phyloP scores from a whole-genome alignment of 2,797 vertebrate species.

The Naso thynnoides region DNA sequence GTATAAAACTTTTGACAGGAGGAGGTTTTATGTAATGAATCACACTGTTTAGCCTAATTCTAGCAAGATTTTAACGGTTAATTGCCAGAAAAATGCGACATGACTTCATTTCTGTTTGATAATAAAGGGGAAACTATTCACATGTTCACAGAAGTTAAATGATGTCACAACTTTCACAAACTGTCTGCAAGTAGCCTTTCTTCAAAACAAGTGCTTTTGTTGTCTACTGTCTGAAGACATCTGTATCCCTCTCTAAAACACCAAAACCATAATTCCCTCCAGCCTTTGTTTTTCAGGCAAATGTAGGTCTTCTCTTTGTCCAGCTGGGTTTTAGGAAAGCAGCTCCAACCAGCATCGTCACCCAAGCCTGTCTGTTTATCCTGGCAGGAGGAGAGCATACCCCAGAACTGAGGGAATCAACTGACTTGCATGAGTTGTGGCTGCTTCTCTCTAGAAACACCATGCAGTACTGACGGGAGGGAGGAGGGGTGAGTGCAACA shows the following conservation, averaged over 20 bases:
- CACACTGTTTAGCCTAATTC: constrained; percentile 12
- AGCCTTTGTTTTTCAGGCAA: constrained; percentile 61
- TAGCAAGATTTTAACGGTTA: not conserved
- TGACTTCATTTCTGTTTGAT: constrained; percentile 21
- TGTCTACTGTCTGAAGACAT: constrained; percentile 44
- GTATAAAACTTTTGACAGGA: not conserved
- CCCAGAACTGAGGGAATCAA: constrained; percentile 77
- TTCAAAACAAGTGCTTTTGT: constrained; percentile 35
- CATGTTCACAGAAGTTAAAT: constrained; percentile 21
- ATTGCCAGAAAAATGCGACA: constrained; percentile 9
- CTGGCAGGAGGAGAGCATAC: constrained; percentile 75
- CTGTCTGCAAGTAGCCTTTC: not conserved
- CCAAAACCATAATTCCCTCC: constrained; percentile 22
- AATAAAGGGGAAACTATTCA: not conserved
- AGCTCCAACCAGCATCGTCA: constrained; percentile 55
- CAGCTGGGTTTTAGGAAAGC: constrained; percentile 65
- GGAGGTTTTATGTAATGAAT: constrained; percentile 21
- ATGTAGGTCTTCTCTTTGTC: constrained; percentile 47
- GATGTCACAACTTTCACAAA: constrained; percentile 33
- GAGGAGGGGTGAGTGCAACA: not conserved
- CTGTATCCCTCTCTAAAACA: constrained; percentile 29
- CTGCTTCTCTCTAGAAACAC: constrained; percentile 71
- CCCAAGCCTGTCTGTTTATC: constrained; percentile 74
- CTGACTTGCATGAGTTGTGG: constrained; percentile 57
- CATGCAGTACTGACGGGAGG: constrained; percentile 56